Evolutionary conservation across 2,113 vertebrate species (phyloP).

Genomic region (Fulica atra): DNA sequence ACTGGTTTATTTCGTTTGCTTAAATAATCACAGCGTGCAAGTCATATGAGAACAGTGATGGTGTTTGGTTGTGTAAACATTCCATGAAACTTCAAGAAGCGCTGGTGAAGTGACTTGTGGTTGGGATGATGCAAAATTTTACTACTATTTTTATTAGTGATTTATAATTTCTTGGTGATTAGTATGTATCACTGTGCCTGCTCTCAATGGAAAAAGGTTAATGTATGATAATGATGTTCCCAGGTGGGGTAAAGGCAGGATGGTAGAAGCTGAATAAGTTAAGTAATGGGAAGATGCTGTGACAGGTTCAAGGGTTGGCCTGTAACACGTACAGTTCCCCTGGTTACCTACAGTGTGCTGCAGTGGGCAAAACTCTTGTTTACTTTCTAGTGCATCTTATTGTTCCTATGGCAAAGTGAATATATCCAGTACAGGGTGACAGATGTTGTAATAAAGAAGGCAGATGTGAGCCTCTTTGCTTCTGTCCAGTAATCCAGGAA

Average conservation of each 20-base stretch:
- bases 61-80: not conserved
- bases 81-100: not conserved
- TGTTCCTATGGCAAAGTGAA: not conserved
- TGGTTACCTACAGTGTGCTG: not conserved
- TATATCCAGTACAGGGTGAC: not conserved
- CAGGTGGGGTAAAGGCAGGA: not conserved
- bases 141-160: not conserved
- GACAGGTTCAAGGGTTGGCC: not conserved
- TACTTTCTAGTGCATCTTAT: not conserved
- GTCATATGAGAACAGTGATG: not conserved
- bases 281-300: not conserved
- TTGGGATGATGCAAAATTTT: not conserved
- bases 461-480: not conserved
- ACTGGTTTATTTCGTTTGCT: not conserved
- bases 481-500: not conserved
- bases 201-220: not conserved
- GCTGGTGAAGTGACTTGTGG: not conserved
- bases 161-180: not conserved
- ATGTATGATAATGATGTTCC: not conserved
- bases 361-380: not conserved
- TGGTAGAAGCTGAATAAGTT: not conserved
- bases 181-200: not conserved
- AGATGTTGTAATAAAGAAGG: not conserved
- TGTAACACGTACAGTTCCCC: not conserved
- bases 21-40: conserved; percentile 14